These are phyloP conservation scores for Theodoxus fluviatilis DNA, from an alignment of 2,888 invertebrate genomes.

Conservation along the genomic window DNA sequence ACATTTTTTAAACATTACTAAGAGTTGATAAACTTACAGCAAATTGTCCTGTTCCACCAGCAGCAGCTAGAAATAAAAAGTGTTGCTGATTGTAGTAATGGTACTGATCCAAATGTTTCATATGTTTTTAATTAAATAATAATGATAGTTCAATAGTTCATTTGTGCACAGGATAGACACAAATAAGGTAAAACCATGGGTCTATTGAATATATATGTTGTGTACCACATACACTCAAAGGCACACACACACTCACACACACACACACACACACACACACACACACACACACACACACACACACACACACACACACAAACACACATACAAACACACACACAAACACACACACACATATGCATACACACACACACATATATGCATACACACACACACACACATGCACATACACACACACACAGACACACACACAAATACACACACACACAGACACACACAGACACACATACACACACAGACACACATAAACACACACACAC, in stretches of 20 bases:
- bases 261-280: too few relatives aligned
- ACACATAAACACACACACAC: too few relatives aligned
- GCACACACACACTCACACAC: too few relatives aligned
- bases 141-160: too few relatives aligned
- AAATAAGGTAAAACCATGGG: too few relatives aligned
- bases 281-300: too few relatives aligned
- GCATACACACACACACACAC: neutral
- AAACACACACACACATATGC: neutral
- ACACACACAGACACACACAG: constrained; percentile 18
- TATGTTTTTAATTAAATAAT: too few relatives aligned
- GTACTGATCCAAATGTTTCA: too few relatives aligned
- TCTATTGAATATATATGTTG: too few relatives aligned
- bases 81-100: neutral
- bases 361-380: neutral
- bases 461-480: too few relatives aligned
- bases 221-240: too few relatives aligned
- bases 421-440: neutral
- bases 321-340: neutral
- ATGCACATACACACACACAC: constrained; percentile 5
- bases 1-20: neutral
- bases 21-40: constrained; percentile 29
- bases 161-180: too few relatives aligned
- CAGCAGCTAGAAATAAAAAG: constrained; percentile 28
- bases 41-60: constrained; percentile 35
- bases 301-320: neutral